Evolutionary conservation across 2,113 vertebrate species (phyloP).

Genomic region (Boleophthalmus pectinirostris): DNA sequence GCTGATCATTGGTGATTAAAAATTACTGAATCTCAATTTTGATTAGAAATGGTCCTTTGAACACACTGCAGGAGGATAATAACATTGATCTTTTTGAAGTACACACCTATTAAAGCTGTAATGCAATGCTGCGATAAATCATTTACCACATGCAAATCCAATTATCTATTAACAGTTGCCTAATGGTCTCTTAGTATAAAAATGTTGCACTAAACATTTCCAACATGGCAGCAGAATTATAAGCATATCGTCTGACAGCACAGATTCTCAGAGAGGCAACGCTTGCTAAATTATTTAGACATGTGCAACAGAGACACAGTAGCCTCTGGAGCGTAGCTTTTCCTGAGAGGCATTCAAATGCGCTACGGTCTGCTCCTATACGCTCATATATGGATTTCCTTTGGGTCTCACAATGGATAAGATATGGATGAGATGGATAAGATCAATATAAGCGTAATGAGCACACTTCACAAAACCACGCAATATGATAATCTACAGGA

Average conservation of each 20-base stretch:
- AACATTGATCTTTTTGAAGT: neutral
- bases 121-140: too few relatives aligned
- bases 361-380: neutral
- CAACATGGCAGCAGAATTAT: neutral
- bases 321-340: constrained; percentile 19
- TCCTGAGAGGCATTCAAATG: neutral
- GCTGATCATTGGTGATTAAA: too few relatives aligned
- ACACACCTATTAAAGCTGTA: neutral
- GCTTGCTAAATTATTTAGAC: constrained; percentile 64
- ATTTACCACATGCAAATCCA: too few relatives aligned
- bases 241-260: constrained; percentile 16
- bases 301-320: constrained; percentile 27
- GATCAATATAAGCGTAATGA: too few relatives aligned
- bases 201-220: neutral
- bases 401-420: constrained; percentile 1
- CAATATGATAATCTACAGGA: neutral
- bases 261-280: constrained; percentile 11
- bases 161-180: too few relatives aligned
- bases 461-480: neutral
- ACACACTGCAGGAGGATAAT: neutral
- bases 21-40: neutral
- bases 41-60: neutral
- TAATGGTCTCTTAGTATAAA: neutral
- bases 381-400: constrained; percentile 10
- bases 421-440: too few relatives aligned